Evolutionary conservation across 2,888 invertebrate genomes (phyloP).

Genomic region (Achlya flavicornis): DNA sequence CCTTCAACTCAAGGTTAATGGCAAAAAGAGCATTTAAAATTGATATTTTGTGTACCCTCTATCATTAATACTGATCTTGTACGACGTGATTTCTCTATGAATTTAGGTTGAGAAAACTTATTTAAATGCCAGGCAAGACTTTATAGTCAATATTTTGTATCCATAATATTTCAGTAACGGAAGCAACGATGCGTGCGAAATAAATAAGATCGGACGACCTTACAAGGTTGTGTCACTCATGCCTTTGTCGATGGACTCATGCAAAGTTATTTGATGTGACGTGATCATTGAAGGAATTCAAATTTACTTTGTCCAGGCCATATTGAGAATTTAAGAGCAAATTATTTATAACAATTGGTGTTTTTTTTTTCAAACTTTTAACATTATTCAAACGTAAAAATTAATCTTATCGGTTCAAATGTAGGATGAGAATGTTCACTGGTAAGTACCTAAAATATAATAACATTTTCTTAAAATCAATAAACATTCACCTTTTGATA

Average conservation of each 20-base stretch:
- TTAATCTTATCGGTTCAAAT: no score
- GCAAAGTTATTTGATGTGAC: background rate
- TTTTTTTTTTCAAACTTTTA: no score
- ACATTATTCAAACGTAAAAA: no score
- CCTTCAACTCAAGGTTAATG: constrained; percentile 8
- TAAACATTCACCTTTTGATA: background rate
- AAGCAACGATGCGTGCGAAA: constrained; percentile 40
- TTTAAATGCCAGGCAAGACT: constrained; percentile 5
- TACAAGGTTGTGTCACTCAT: constrained; percentile 58
- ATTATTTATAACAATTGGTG: no score
- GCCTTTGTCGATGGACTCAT: constrained; percentile 26
- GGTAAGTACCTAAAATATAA: background rate
- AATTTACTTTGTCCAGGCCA: background rate
- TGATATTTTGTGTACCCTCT: no score
- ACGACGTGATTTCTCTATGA: background rate
- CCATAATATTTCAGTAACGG: constrained; percentile 9
- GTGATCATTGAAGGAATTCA: background rate
- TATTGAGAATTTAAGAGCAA: no score
- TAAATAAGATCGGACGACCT: constrained; percentile 58
- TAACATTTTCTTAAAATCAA: background rate
- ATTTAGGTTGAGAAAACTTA: constrained; percentile 9
- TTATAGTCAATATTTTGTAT: background rate
- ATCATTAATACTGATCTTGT: background rate
- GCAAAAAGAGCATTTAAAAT: background rate
- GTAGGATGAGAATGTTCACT: no score